A percentile compares a stretch with the other conserved stretches of the same genome.
These are phyloP conservation scores for Drosophila ambigua DNA, from an alignment of 1,140 invertebrate genomes.

Conservation along the genomic window DNA sequence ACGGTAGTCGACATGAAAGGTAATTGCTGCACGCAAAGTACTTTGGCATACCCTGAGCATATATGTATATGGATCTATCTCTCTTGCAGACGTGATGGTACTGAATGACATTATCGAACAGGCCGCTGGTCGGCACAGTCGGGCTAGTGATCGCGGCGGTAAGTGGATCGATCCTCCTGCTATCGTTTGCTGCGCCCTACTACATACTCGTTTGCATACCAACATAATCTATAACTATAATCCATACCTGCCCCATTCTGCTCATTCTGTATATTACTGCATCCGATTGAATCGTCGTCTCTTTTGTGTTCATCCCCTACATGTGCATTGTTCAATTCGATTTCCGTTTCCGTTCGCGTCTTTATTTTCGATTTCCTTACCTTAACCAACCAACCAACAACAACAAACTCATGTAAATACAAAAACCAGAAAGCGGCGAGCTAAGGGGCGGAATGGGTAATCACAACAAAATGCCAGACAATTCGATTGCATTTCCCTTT, in stretches of 20 bases:
- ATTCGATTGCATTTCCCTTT: conserved; percentile 1
- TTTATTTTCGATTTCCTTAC: no score
- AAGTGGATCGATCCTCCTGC: conserved; percentile 83
- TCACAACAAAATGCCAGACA: conserved; percentile 14
- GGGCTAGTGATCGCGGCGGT: conserved; percentile 93
- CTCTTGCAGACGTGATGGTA: conserved; percentile 95
- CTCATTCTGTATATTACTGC: conserved; percentile 56
- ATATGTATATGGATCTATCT: neutral
- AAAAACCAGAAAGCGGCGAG: conserved; percentile 1
- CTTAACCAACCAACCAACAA: no score
- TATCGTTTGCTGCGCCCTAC: no score
- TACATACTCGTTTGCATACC: no score
- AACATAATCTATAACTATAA: conserved; percentile 5
- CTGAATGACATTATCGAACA: conserved; percentile 98
- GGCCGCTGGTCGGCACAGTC: conserved; percentile 93
- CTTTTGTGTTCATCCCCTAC: conserved; percentile 51
- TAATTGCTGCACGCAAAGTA: conserved; percentile 69
- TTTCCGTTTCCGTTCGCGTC: conserved; percentile 17
- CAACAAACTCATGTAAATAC: conserved; percentile 56
- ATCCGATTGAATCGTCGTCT: conserved; percentile 55
- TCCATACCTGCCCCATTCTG: conserved; percentile 14
- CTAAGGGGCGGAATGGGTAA: conserved; percentile 1
- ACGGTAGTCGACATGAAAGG: conserved; percentile 97
- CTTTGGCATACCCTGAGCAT: no score
- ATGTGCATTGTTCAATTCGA: conserved; percentile 59